A percentile compares a stretch with the other conserved stretches of the same genome.
Evolutionary conservation across 2,888 invertebrate species (phyloP).

Genomic region (Apoda limacodes): DNA sequence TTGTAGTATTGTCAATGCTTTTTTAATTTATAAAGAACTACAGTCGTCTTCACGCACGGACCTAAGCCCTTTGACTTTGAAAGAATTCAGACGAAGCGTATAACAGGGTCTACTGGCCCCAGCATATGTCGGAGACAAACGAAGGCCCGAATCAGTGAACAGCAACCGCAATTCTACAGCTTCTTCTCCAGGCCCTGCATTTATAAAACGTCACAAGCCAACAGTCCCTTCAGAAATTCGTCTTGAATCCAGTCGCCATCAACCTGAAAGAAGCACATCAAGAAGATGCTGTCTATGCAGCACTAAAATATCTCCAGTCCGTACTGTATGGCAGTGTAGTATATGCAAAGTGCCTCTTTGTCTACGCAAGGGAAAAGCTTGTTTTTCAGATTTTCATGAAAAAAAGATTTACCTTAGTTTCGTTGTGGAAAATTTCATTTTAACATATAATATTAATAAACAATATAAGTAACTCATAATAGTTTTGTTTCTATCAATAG

Average conservation of each 20-base stretch:
- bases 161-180: conserved; percentile 1
- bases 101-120: conserved; percentile 13
- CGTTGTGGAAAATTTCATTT: conserved; percentile 3
- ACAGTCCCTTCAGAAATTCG: conserved; percentile 13
- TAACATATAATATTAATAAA: neutral
- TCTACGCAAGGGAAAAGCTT: conserved; percentile 9
- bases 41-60: conserved; percentile 4
- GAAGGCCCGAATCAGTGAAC: conserved; percentile 5
- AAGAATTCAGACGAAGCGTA: conserved; percentile 11
- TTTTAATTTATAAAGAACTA: conserved; percentile 12
- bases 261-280: conserved; percentile 14
- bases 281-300: conserved; percentile 17
- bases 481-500: conserved; percentile 5
- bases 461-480: conserved; percentile 7
- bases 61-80: conserved; percentile 2
- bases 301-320: conserved; percentile 13
- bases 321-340: conserved; percentile 12
- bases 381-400: conserved; percentile 10
- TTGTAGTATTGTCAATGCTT: conserved; percentile 10
- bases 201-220: conserved; percentile 15
- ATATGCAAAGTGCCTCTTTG: conserved; percentile 11
- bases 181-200: conserved; percentile 3
- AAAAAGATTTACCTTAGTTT: conserved; percentile 7
- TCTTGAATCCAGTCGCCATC: conserved; percentile 11
- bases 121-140: conserved; percentile 7